Percentiles rank a stretch among this genome's conserved stretches.
Conservation (phyloP, 1,140 invertebrate genomes). For the Ceratitis capitata region DNA sequence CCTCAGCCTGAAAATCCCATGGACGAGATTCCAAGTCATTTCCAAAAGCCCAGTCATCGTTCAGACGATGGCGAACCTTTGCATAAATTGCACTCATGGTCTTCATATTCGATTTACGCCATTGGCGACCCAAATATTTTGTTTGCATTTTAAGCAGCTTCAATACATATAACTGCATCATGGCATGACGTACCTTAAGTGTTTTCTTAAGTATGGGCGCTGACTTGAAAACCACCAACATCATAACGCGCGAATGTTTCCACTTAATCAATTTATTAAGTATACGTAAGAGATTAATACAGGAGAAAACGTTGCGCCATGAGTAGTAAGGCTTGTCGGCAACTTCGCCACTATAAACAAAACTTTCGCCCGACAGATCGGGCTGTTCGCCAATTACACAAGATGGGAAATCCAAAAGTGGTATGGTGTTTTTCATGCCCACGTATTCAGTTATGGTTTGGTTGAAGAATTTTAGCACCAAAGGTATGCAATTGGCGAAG, state of each 20-base stretch:
- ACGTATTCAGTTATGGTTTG: conserved; percentile 98
- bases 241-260: conserved; percentile 99
- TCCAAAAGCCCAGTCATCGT: conserved; percentile 99
- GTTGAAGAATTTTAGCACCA: conserved; percentile 99
- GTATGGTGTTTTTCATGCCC: conserved; percentile 93
- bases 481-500: conserved; percentile 98
- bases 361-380: conserved; percentile 91
- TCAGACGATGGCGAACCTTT: conserved; percentile 93
- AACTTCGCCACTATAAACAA: conserved; percentile 75
- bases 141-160: conserved; percentile 99
- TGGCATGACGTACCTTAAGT: conserved; percentile 93
- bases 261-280: conserved; percentile 99
- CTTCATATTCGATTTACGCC: conserved; percentile 99
- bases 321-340: conserved; percentile 88
- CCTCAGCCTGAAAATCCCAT: conserved; percentile 99
- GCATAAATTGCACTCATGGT: conserved; percentile 99
- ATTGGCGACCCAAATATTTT: conserved; percentile 97
- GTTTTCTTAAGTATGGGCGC: conserved; percentile 97
- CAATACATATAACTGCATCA: conserved; percentile 98
- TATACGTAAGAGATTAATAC: conserved; percentile 96
- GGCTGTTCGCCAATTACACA: conserved; percentile 97
- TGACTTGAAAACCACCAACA: conserved; percentile 99
- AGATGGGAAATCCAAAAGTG: conserved; percentile 93
- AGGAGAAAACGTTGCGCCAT: conserved; percentile 98
- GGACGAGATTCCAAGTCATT: conserved; percentile 98